Percentiles rank a stretch among this genome's conserved stretches.
Conservation (phyloP, 2,888 invertebrate species). For the Oxyscelio sp. region DNA sequence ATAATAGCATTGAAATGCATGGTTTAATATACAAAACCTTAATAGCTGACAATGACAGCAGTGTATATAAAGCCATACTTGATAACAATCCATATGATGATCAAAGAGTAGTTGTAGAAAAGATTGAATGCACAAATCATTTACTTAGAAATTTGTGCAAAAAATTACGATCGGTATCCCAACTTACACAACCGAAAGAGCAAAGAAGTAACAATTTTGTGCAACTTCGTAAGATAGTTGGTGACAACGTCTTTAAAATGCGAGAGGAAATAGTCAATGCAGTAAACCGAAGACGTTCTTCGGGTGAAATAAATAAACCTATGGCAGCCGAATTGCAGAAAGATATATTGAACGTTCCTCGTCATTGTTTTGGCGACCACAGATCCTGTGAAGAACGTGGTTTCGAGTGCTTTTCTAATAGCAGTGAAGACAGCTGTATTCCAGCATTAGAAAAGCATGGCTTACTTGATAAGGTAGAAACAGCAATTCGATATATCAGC, state of each 20-base stretch:
- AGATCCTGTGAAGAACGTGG: slow-evolving; percentile 6
- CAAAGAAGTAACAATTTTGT: neutral
- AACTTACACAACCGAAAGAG: neutral
- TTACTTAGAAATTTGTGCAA: slow-evolving; percentile 75
- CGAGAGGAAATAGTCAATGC: neutral
- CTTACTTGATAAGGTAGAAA: slow-evolving; percentile 11
- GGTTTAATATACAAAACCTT: neutral
- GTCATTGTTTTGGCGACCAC: slow-evolving; percentile 42
- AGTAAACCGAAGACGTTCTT: neutral
- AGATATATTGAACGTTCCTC: slow-evolving; percentile 44
- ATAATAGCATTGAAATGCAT: slow-evolving; percentile 47
- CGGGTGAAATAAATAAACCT: neutral
- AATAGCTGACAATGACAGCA: neutral
- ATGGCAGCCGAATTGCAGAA: slow-evolving; percentile 32
- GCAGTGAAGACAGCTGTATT: slow-evolving; percentile 11
- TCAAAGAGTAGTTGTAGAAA: slow-evolving; percentile 37
- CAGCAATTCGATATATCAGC: slow-evolving; percentile 8
- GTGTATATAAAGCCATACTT: slow-evolving; percentile 1
- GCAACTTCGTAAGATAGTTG: neutral
- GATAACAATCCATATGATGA: slow-evolving; percentile 30
- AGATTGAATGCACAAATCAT: slow-evolving; percentile 80
- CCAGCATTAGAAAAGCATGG: slow-evolving; percentile 17
- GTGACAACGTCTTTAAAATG: neutral
- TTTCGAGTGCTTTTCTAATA: neutral
- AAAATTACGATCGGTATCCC: slow-evolving; percentile 4